These are phyloP conservation scores for Crypturellus tataupa DNA, from an alignment of 2,797 vertebrate genomes.

Conservation along the genomic window DNA sequence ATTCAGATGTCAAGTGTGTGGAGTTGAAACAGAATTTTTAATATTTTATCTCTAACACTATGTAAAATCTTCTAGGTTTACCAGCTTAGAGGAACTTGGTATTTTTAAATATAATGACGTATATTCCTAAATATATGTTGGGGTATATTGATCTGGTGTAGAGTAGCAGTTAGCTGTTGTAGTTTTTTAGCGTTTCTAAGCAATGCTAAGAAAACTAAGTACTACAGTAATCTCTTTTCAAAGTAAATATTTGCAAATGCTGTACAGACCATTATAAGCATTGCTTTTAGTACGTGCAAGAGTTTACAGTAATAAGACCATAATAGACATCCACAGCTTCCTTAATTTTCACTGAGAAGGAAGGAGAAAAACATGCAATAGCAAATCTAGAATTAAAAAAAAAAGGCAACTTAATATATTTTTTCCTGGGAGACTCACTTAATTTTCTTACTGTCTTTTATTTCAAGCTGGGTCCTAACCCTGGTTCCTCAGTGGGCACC, in stretches of 20 bases:
- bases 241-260: slow-evolving; percentile 68
- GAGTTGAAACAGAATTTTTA: slow-evolving; percentile 75
- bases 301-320: slow-evolving; percentile 60
- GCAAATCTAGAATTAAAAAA: not conserved
- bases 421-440: slow-evolving; percentile 30
- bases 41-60: slow-evolving; percentile 73
- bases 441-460: slow-evolving; percentile 66
- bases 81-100: slow-evolving; percentile 72
- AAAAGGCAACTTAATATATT: not conserved
- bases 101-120: slow-evolving; percentile 80
- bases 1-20: slow-evolving; percentile 76
- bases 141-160: slow-evolving; percentile 75
- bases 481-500: slow-evolving; percentile 16
- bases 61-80: slow-evolving; percentile 78
- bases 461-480: slow-evolving; percentile 49
- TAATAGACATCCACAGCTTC: slow-evolving; percentile 58
- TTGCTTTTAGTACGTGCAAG: slow-evolving; percentile 61
- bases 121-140: slow-evolving; percentile 80
- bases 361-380: slow-evolving; percentile 38
- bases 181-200: slow-evolving; percentile 78
- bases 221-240: slow-evolving; percentile 58
- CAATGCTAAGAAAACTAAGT: slow-evolving; percentile 76
- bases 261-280: slow-evolving; percentile 64
- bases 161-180: slow-evolving; percentile 76
- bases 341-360: slow-evolving; percentile 61